A percentile compares a stretch with the other conserved stretches of the same genome.
These are phyloP conservation scores for Rhineura floridana DNA, from an alignment of 2,113 vertebrate species.

Conservation along the genomic window DNA sequence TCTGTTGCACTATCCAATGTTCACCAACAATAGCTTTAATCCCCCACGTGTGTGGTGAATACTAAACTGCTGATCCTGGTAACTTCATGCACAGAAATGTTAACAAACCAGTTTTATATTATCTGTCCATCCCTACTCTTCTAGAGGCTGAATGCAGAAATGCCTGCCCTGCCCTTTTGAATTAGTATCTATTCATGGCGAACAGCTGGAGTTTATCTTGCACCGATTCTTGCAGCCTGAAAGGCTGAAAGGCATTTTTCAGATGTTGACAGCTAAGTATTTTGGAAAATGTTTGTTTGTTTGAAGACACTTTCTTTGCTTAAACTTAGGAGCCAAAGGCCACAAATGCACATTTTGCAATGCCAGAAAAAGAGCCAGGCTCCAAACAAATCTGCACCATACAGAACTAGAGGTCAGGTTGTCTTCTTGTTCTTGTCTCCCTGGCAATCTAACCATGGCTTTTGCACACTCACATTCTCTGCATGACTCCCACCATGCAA, in stretches of 20 bases:
- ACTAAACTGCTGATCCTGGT: constrained; percentile 18
- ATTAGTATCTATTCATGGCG: constrained; percentile 6
- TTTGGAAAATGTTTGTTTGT: constrained; percentile 36
- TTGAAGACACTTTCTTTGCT: constrained; percentile 10
- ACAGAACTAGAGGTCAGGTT: background rate
- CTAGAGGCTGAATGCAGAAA: background rate
- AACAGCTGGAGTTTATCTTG: constrained; percentile 7
- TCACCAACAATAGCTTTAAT: background rate
- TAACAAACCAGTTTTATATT: constrained; percentile 35
- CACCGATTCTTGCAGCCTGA: background rate
- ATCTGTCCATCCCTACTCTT: constrained; percentile 18
- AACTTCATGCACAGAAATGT: constrained; percentile 22
- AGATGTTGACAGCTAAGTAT: constrained; percentile 23
- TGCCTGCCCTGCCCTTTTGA: constrained; percentile 5
- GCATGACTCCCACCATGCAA: background rate
- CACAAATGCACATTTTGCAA: constrained; percentile 8
- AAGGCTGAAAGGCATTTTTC: constrained; percentile 24
- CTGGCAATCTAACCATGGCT: background rate
- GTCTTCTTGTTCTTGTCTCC: background rate
- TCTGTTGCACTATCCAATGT: background rate
- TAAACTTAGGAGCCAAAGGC: constrained; percentile 7
- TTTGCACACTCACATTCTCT: background rate
- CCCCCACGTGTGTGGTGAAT: background rate
- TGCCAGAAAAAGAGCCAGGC: background rate
- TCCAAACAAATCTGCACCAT: background rate